A percentile compares a stretch with the other conserved stretches of the same genome.
Conservation (phyloP, 2,888 invertebrate species). For the Slavum lentiscoides region DNA sequence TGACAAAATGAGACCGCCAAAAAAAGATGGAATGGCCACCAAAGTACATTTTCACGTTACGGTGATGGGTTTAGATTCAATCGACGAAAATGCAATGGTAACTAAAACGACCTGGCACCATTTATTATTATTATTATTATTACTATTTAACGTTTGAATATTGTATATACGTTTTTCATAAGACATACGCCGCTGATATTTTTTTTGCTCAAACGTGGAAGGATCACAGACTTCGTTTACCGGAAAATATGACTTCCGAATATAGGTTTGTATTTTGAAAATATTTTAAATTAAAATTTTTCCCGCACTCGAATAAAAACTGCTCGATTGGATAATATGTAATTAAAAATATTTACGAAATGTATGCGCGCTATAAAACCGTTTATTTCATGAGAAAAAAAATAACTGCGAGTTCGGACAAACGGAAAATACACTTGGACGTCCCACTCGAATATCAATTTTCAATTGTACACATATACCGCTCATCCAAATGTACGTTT, state of each 20-base stretch:
- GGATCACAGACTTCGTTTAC: constrained; percentile 80
- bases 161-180: constrained; percentile 26
- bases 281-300: too few species aligned
- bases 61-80: constrained; percentile 92
- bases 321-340: too few species aligned
- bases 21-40: constrained; percentile 84
- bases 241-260: constrained; percentile 91
- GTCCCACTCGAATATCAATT: too few species aligned
- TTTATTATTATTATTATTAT: not conserved
- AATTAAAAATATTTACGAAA: too few species aligned
- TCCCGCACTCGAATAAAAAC: too few species aligned
- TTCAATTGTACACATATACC: too few species aligned
- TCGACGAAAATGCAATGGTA: constrained; percentile 95
- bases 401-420: too few species aligned
- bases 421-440: too few species aligned
- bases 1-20: constrained; percentile 92
- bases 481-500: too few species aligned
- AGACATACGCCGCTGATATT: constrained; percentile 89
- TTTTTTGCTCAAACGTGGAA: constrained; percentile 94
- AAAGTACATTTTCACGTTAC: constrained; percentile 89
- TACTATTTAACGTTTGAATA: constrained; percentile 20
- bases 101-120: constrained; percentile 55
- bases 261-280: constrained; percentile 66
- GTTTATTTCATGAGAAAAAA: too few species aligned
- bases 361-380: too few species aligned